Percentiles rank a stretch among this genome's conserved stretches.
Conservation (phyloP, 2,797 vertebrate genomes). For the Malurus splendens region DNA sequence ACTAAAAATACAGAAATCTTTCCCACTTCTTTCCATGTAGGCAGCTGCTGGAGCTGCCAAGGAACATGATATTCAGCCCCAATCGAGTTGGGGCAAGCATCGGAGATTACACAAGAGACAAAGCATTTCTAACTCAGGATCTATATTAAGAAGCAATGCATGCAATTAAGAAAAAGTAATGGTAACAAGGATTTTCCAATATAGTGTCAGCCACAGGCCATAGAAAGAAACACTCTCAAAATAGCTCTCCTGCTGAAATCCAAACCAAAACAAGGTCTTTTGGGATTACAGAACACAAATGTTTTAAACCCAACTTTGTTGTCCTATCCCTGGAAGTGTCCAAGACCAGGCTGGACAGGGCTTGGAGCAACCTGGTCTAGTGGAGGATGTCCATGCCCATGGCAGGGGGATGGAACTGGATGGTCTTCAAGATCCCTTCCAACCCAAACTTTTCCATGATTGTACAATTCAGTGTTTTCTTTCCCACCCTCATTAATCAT, state of each 20-base stretch:
- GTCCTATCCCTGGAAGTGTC: not conserved
- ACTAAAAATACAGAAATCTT: not conserved
- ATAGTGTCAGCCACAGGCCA: not conserved
- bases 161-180: not conserved
- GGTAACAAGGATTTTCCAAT: not conserved
- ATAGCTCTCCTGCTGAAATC: not conserved
- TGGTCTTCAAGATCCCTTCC: not conserved
- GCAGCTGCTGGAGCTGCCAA: not conserved
- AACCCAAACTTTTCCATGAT: not conserved
- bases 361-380: not conserved
- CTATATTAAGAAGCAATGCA: not conserved
- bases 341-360: not conserved
- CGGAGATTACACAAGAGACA: not conserved
- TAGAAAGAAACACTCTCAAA: not conserved
- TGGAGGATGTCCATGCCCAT: not conserved
- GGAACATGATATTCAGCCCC: not conserved
- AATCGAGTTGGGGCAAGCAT: not conserved
- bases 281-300: rapidly evolving
- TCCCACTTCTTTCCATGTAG: not conserved
- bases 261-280: not conserved
- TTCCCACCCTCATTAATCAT: not conserved
- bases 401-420: not conserved
- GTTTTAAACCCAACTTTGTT: not conserved
- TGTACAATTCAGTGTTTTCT: not conserved
- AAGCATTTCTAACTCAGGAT: not conserved